These are phyloP conservation scores for Platygyra sinensis DNA, from an alignment of 64 coral and sea anemone genomes.

Conservation along the genomic window DNA sequence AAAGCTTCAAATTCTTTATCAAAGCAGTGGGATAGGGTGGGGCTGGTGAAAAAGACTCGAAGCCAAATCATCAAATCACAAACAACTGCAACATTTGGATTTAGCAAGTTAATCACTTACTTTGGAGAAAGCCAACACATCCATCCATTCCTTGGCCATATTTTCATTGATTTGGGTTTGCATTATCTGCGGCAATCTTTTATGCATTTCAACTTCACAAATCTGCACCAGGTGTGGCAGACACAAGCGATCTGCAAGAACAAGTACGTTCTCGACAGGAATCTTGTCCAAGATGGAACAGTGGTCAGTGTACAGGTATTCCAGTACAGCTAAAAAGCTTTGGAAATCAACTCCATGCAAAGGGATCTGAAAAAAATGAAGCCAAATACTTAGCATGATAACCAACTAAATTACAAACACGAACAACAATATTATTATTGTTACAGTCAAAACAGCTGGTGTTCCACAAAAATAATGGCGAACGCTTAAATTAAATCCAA, in stretches of 20 bases:
- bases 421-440: too few species aligned
- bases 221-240: constrained; percentile 21
- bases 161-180: neutral
- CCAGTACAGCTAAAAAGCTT: constrained; percentile 27
- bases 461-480: too few species aligned
- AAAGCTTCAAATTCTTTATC: too few species aligned
- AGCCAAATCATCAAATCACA: neutral
- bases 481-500: too few species aligned
- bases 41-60: too few species aligned
- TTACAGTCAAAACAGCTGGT: too few species aligned
- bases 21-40: too few species aligned
- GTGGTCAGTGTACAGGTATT: constrained; percentile 26
- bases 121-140: constrained; percentile 15
- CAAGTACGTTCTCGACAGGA: neutral
- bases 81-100: neutral
- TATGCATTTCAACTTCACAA: constrained; percentile 8
- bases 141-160: neutral
- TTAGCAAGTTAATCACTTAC: neutral
- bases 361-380: neutral
- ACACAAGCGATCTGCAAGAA: constrained; percentile 16
- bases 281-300: neutral
- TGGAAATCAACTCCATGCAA: constrained; percentile 1
- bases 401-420: too few species aligned
- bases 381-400: too few species aligned
- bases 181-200: neutral